Evolutionary conservation across 2,113 vertebrate genomes (phyloP).

Genomic region (Grammomys dolichurus): DNA sequence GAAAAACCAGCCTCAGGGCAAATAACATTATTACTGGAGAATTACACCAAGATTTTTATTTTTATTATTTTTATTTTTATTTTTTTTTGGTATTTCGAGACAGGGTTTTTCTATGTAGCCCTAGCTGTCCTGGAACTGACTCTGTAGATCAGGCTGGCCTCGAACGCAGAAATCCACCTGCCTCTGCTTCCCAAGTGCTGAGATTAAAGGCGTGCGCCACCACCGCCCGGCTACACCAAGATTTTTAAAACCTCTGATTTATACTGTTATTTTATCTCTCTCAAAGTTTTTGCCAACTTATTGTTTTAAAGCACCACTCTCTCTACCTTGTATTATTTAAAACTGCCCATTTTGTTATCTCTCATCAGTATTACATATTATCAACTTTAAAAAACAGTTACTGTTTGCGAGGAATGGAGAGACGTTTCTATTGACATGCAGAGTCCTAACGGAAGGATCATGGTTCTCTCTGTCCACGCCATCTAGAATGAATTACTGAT

Average conservation of each 20-base stretch:
- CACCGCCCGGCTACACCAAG: not conserved
- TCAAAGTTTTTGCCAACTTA: constrained; percentile 20
- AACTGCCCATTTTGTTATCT: constrained; percentile 3
- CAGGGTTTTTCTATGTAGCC: no score
- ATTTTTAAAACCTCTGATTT: constrained; percentile 20
- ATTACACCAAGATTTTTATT: not conserved
- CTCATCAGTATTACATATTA: constrained; percentile 4
- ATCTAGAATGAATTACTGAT: not conserved
- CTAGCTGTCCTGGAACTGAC: no score
- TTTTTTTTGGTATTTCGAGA: no score
- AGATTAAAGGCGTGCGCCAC: no score
- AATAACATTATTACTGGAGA: not conserved
- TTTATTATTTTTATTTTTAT: no score
- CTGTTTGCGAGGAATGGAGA: not conserved
- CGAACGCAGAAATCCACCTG: no score
- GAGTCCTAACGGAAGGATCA: constrained; percentile 2
- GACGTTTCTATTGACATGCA: constrained; percentile 37
- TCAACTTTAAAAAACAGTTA: constrained; percentile 13
- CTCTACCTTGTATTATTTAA: not conserved
- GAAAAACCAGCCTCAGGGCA: constrained; percentile 43
- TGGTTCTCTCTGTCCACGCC: not conserved
- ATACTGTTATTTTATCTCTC: constrained; percentile 22
- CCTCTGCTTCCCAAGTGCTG: no score
- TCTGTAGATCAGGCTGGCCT: no score
- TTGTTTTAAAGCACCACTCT: not conserved